Percentiles rank a stretch among this genome's conserved stretches.
phyloP scores from a whole-genome alignment of 2,113 vertebrate species.

The Cnemophilus loriae region DNA sequence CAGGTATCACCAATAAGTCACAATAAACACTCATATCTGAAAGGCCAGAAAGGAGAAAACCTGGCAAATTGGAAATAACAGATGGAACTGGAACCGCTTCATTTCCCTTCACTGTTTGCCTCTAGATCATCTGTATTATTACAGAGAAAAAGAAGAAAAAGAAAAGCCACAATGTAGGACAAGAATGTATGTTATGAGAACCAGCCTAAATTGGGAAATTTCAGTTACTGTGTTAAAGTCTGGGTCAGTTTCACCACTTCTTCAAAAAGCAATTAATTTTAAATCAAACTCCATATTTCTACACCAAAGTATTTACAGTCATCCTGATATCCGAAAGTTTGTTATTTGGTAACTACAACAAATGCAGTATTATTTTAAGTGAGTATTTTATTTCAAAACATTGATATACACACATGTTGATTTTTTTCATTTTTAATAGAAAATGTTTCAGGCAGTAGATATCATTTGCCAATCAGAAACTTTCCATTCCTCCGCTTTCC shows the following conservation, averaged over 20 bases:
- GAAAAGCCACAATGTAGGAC: not conserved
- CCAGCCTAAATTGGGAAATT: not conserved
- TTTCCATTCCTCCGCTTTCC: accelerated
- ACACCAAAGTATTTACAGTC: not conserved
- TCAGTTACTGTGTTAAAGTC: not conserved
- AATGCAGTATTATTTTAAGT: not conserved
- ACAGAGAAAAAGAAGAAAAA: not conserved
- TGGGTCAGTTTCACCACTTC: not conserved
- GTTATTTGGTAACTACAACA: not conserved
- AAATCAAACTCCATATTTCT: not conserved
- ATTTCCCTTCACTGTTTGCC: not conserved
- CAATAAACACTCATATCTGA: not conserved
- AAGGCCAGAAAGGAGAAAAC: not conserved
- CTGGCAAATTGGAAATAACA: not conserved
- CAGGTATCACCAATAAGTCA: not conserved
- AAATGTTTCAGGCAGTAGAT: not conserved
- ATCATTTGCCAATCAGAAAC: not conserved
- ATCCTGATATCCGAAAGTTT: not conserved
- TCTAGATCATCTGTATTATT: not conserved
- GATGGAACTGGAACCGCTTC: not conserved
- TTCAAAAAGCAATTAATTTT: not conserved
- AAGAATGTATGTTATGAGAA: not conserved
- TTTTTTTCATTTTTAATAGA: not conserved
- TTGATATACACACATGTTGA: accelerated
- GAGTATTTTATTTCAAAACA: not conserved